Percentiles rank a stretch among this genome's conserved stretches.
phyloP scores from a whole-genome alignment of 2,888 invertebrate genomes.

The Sphaerophoria rueppellii region DNA sequence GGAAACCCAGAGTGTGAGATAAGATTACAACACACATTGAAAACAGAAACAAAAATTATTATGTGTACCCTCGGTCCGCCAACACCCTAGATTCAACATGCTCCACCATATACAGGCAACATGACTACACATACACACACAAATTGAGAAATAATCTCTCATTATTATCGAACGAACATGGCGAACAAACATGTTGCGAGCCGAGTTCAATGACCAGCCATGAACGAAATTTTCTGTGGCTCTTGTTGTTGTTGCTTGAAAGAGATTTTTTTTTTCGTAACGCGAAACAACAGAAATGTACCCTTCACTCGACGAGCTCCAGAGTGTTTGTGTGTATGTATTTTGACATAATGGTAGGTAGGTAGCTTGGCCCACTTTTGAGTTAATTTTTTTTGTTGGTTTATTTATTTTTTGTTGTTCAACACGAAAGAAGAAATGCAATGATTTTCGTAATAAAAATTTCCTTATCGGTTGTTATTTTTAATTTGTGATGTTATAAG shows the following conservation, averaged over 20 bases:
- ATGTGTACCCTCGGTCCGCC: neutral
- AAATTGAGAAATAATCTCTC: conserved; percentile 30
- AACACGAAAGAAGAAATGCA: conserved; percentile 41
- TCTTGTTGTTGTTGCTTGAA: conserved; percentile 41
- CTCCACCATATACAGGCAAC: conserved; percentile 17
- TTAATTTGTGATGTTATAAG: conserved; percentile 27
- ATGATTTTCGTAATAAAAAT: conserved; percentile 62
- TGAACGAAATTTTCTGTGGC: conserved; percentile 79
- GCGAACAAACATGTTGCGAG: conserved; percentile 70
- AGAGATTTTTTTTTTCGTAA: conserved; percentile 57
- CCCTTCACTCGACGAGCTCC: conserved; percentile 55
- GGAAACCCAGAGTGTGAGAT: conserved; percentile 51
- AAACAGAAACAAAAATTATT: conserved; percentile 1
- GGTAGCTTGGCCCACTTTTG: conserved; percentile 63
- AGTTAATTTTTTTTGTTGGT: conserved; percentile 43
- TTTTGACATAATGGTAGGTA: conserved; percentile 48
- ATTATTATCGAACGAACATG: conserved; percentile 42
- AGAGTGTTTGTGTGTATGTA: conserved; percentile 36
- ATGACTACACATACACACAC: conserved; percentile 36
- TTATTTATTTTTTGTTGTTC: conserved; percentile 24
- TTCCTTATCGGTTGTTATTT: conserved; percentile 61
- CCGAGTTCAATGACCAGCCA: conserved; percentile 80
- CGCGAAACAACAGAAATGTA: conserved; percentile 62
- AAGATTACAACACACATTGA: conserved; percentile 71
- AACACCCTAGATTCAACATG: conserved; percentile 1